Evolutionary conservation across 2,113 vertebrate genomes (phyloP).

Genomic region (Lota lota): DNA sequence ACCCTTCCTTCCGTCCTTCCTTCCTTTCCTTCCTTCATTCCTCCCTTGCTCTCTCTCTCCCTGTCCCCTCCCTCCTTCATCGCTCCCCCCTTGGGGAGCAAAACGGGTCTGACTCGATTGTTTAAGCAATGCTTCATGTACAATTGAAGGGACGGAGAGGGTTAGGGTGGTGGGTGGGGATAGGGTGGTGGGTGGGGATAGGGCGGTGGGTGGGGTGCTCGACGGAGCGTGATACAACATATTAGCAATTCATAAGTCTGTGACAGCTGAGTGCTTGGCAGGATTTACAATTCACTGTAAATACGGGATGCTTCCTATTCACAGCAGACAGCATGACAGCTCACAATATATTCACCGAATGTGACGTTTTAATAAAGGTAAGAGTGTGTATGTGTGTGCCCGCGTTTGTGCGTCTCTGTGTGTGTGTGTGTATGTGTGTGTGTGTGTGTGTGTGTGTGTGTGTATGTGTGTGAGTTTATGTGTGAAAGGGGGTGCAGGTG

Average conservation of each 20-base stretch:
- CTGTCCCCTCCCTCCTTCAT: neutral
- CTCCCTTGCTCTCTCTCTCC: neutral
- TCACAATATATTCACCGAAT: slow-evolving; percentile 57
- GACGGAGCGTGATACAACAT: slow-evolving; percentile 55
- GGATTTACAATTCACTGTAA: slow-evolving; percentile 72
- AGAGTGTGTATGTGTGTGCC: slow-evolving; percentile 23
- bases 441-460: neutral
- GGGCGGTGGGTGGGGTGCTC: slow-evolving; percentile 42
- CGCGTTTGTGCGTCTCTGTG: neutral
- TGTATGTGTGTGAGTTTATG: slow-evolving; percentile 17
- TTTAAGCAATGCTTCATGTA: slow-evolving; percentile 29
- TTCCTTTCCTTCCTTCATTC: slow-evolving; percentile 5
- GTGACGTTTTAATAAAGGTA: slow-evolving; percentile 70
- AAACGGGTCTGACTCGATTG: slow-evolving; percentile 19
- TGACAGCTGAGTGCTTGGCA: slow-evolving; percentile 63
- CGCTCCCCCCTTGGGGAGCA: slow-evolving; percentile 10
- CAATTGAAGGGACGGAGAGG: slow-evolving; percentile 38
- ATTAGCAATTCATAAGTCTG: slow-evolving; percentile 73
- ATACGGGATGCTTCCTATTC: slow-evolving; percentile 59
- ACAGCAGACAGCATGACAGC: slow-evolving; percentile 65
- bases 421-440: neutral
- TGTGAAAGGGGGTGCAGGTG: slow-evolving; percentile 27
- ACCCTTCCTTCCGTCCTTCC: neutral
- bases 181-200: neutral
- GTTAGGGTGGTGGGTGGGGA: neutral